Base-by-base conservation (phyloP, 2,888 invertebrate genomes). In the Eumerus sabulonum region DNA sequence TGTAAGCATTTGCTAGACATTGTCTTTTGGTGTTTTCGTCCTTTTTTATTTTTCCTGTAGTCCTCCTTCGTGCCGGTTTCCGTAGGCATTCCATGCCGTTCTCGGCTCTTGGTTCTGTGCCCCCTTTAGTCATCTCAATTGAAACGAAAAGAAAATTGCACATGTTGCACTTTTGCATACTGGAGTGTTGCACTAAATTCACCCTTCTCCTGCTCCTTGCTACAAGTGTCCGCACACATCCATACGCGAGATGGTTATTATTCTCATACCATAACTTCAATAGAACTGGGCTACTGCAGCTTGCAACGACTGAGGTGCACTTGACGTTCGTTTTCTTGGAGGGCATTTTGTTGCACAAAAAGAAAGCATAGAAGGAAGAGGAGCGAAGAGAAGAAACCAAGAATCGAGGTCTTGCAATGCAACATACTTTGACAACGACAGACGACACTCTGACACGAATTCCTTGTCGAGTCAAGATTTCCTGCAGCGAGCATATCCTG, bases 141-240 rank as follows among this genome's bases (percentile, higher is more conserved):
- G 76, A 67, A 77, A 77, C 57, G 66, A 72, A 76, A 72, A 73
- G 62, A 76, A 76, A 77, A 77, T 72, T 77, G 76, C 76, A 77
- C 76, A 73, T 77, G 76, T 77, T 77, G 76, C 76, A 77, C 72
- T 77, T 77, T 77, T 77, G 57, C 72, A 51, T 73, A 72, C 74
- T 68, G 51, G 67, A 77, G 76, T 72, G 66, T 77, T 72, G 66
- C 72, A 77, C 66, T 67, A 77, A 66, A 67, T 76, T 72, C 62
- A 16, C 53, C 51, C 54, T 47, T 48, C 42, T 67, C 13, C 40
- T 38, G 56, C 47, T 36, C 54, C 27, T 27, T n/a, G n/a, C 11
- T 38, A 18, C n/a, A n/a, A 27, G 27, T 27, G 27, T 27, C 27
- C 27, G 27, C 27, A 27, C 27, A 27, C 27, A 27, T 27, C 27